Base-by-base conservation (phyloP, 2,797 vertebrate species). In the Schizopygopsis pylzovi region DNA sequence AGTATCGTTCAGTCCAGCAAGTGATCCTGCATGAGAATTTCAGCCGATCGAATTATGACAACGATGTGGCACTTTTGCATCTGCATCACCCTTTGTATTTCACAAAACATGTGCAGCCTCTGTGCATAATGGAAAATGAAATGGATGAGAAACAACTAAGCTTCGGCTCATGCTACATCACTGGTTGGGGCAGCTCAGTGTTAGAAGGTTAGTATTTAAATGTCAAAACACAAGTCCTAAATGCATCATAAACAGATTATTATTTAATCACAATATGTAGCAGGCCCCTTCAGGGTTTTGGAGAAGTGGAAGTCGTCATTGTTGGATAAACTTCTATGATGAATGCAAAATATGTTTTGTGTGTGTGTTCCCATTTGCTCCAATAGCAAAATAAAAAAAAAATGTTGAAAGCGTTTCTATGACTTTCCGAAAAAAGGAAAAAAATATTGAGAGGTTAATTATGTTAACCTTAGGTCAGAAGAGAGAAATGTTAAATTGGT, bases 101-200 rank as follows among this genome's bases (percentile, higher is more conserved):
- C 87, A 89, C 80, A 5, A 79, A 87, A 54, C 49, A 85, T 4
- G 41, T 94, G 68, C 93, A 92, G 1, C 92, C 93, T 4, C 37
- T 89, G 63, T 94, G 91, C 79, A 63, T 61, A 28, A 84, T 92
- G 56, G 25, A 68, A 6, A 88, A 86, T 61, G 45, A 83, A 83
- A 87, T 8, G 33, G 52, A 93, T 2, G 91, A 94, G 85, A 13
- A 20, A 10, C 43, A 0, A 12, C 91, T 94, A 33, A 89, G 81
- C 87, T 88, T 94, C 81, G 90, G 82, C 78, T 86, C 85, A 70
- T 94, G 93, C 83, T 94, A 91, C 90, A 86, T 94, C 88, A 91
- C 80, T 11, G 93, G 92, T 16, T 94, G 92, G 93, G 93, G 92
- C 18, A 91, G 89, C 87, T 76, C 41, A 3, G 54, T 18, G 43